These are phyloP conservation scores for Lissocephala sabroskyi DNA, from an alignment of 2,888 invertebrate species.

Conservation along the genomic window DNA sequence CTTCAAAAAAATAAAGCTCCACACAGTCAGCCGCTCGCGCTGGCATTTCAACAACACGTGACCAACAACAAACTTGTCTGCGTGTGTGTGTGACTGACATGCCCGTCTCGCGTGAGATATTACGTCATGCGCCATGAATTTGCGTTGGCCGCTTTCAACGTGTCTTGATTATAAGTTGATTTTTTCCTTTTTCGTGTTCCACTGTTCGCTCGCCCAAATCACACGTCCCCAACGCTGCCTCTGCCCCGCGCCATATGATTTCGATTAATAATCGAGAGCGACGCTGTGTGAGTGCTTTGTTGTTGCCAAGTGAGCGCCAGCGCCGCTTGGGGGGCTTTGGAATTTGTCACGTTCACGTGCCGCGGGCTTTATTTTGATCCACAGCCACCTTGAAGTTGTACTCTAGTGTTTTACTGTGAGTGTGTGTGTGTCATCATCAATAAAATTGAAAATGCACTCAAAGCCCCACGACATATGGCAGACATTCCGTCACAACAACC, in stretches of 20 bases:
- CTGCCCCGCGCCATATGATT: constrained; percentile 60
- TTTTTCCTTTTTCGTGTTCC: not conserved
- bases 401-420: constrained; percentile 52
- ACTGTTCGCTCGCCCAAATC: not conserved
- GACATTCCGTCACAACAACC: constrained; percentile 3
- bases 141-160: constrained; percentile 43
- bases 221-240: constrained; percentile 37
- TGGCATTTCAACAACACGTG: constrained; percentile 63
- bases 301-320: constrained; percentile 35
- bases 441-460: too few relatives aligned
- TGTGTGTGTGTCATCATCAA: constrained; percentile 6
- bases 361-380: too few relatives aligned
- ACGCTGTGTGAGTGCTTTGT: constrained; percentile 16
- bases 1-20: too few relatives aligned
- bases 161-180: constrained; percentile 33
- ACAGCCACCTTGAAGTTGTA: too few relatives aligned
- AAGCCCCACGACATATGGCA: too few relatives aligned
- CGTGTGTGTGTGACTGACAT: constrained; percentile 44
- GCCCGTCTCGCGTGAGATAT: constrained; percentile 72
- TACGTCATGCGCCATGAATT: constrained; percentile 71
- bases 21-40: constrained; percentile 12
- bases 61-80: constrained; percentile 55
- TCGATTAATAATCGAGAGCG: too few relatives aligned
- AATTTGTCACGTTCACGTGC: constrained; percentile 69
- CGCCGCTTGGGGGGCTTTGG: too few relatives aligned